Evolutionary conservation across 2,888 invertebrate species (phyloP).

Genomic region (Phengaris alcon): DNA sequence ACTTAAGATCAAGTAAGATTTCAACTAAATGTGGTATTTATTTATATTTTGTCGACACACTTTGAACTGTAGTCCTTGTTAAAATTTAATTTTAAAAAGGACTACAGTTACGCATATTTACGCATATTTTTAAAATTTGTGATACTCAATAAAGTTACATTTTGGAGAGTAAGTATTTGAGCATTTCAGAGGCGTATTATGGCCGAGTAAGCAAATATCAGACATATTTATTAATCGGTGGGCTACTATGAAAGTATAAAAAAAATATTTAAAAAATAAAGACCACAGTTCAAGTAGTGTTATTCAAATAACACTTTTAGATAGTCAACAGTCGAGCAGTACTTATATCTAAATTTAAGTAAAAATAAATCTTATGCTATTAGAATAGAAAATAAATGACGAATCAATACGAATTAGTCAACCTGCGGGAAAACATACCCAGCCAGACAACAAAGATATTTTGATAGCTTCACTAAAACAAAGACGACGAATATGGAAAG

Average conservation of each 20-base stretch:
- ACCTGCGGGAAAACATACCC: constrained; percentile 33
- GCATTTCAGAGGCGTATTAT: no score
- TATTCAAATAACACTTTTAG: constrained; percentile 39
- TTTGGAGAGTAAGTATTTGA: no score
- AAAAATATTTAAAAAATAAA: neutral
- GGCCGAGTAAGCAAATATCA: no score
- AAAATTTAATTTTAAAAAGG: no score
- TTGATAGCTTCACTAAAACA: constrained; percentile 39
- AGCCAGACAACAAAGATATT: constrained; percentile 43
- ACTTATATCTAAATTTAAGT: neutral
- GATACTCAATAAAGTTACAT: no score
- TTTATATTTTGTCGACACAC: no score
- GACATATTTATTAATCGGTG: no score
- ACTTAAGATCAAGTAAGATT: constrained; percentile 29
- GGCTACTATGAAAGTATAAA: no score
- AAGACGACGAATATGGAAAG: constrained; percentile 24
- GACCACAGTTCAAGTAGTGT: constrained; percentile 36
- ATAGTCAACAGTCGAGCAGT: constrained; percentile 2
- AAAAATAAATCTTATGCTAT: constrained; percentile 11
- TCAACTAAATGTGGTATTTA: no score
- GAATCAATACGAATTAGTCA: constrained; percentile 14
- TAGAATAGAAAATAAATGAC: constrained; percentile 7
- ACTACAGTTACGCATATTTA: no score
- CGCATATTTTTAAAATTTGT: no score
- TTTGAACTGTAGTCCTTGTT: no score